phyloP scores from a whole-genome alignment of 2,888 invertebrate species.

The Oscheius sp. region DNA sequence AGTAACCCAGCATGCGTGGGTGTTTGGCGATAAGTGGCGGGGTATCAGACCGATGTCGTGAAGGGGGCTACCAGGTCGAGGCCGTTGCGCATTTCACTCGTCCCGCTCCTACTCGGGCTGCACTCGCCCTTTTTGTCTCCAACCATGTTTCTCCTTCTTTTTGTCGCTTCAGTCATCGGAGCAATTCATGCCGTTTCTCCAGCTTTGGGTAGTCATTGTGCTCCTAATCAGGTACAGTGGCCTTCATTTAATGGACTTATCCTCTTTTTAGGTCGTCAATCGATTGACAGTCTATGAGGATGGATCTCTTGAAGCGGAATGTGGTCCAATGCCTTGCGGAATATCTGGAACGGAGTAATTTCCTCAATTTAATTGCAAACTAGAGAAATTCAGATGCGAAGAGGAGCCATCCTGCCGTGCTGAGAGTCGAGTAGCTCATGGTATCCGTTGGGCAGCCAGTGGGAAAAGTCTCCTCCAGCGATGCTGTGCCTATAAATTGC shows the following conservation, averaged over 20 bases:
- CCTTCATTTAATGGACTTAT: not conserved
- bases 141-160: slow-evolving; percentile 26
- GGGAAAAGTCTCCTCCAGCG: slow-evolving; percentile 70
- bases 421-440: slow-evolving; percentile 65
- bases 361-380: not conserved
- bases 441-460: slow-evolving; percentile 71
- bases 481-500: slow-evolving; percentile 62
- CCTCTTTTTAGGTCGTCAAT: slow-evolving; percentile 63
- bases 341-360: slow-evolving; percentile 53
- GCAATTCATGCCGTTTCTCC: slow-evolving; percentile 35
- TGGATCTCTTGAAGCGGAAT: slow-evolving; percentile 72
- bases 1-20: not conserved
- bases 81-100: slow-evolving; percentile 28
- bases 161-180: slow-evolving; percentile 2
- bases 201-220: slow-evolving; percentile 62
- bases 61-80: slow-evolving; percentile 34
- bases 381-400: slow-evolving; percentile 39
- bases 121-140: slow-evolving; percentile 32
- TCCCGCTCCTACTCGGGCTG: slow-evolving; percentile 6
- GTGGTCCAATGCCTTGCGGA: slow-evolving; percentile 72
- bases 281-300: slow-evolving; percentile 72
- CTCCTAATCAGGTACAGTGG: slow-evolving; percentile 60
- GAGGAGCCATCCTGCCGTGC: slow-evolving; percentile 58
- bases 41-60: slow-evolving; percentile 3
- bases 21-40: not conserved